These are phyloP conservation scores for Connochaetes taurinus DNA, from an alignment of 2,113 vertebrate species.

Conservation along the genomic window DNA sequence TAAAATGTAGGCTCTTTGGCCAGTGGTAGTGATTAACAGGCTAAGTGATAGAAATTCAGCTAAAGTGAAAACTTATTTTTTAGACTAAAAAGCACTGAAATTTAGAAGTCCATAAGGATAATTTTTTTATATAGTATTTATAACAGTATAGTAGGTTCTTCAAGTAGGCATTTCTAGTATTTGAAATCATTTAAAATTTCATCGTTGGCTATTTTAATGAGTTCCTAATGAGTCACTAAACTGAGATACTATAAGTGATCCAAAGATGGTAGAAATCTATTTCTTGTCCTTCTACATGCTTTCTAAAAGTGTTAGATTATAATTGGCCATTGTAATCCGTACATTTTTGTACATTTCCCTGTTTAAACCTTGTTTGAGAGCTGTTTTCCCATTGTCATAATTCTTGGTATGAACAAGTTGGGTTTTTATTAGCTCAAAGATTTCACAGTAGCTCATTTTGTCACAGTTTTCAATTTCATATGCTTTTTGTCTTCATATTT, in stretches of 20 bases:
- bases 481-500: constrained; percentile 3
- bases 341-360: neutral
- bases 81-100: neutral
- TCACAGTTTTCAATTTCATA: neutral
- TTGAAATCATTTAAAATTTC: neutral
- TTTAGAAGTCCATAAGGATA: neutral
- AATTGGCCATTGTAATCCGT: neutral
- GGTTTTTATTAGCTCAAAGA: neutral
- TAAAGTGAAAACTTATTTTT: constrained; percentile 15
- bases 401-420: neutral
- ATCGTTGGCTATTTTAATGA: neutral
- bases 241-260: neutral
- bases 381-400: neutral
- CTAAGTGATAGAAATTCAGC: constrained; percentile 6
- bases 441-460: constrained; percentile 23
- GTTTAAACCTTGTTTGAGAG: neutral
- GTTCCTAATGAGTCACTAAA: neutral
- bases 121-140: neutral
- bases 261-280: neutral
- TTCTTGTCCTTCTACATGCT: neutral
- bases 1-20: neutral
- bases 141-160: neutral
- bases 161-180: neutral
- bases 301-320: neutral
- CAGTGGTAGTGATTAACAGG: neutral